These are phyloP conservation scores for Galemys pyrenaicus DNA, from an alignment of 2,113 vertebrate genomes.

Conservation along the genomic window DNA sequence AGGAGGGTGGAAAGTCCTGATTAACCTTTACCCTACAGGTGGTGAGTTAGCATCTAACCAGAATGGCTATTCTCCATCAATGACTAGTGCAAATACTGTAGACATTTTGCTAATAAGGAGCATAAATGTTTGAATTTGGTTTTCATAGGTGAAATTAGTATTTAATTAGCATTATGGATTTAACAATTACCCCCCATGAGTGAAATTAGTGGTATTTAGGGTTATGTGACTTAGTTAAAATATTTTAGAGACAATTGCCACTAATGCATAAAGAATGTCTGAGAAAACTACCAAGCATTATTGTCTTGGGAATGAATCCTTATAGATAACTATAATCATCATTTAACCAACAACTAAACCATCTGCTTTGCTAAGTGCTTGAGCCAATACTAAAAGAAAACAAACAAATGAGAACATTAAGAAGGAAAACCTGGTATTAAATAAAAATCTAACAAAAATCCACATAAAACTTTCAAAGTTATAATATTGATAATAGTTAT, in stretches of 20 bases:
- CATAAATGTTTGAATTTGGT: background rate
- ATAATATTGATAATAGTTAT: slow-evolving; percentile 1
- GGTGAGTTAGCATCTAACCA: background rate
- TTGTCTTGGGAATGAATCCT: background rate
- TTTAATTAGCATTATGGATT: background rate
- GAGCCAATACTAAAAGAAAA: background rate
- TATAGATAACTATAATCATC: background rate
- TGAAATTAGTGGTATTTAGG: background rate
- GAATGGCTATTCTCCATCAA: background rate
- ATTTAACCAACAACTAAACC: background rate
- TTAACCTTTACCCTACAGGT: too few species aligned
- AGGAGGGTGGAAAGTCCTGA: too few species aligned
- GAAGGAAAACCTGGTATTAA: background rate
- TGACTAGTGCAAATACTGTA: background rate
- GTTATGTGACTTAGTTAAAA: slow-evolving; percentile 11
- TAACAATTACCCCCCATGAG: background rate
- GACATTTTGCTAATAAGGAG: background rate
- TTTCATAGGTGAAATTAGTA: slow-evolving; percentile 14
- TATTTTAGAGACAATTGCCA: background rate
- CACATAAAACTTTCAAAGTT: slow-evolving; percentile 13
- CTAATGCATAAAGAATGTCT: background rate
- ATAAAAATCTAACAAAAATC: background rate
- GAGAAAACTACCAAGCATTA: background rate
- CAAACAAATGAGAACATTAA: background rate
- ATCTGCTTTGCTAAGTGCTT: background rate